Evolutionary conservation across 2,797 vertebrate genomes (phyloP).

Genomic region (Echeneis naucrates): DNA sequence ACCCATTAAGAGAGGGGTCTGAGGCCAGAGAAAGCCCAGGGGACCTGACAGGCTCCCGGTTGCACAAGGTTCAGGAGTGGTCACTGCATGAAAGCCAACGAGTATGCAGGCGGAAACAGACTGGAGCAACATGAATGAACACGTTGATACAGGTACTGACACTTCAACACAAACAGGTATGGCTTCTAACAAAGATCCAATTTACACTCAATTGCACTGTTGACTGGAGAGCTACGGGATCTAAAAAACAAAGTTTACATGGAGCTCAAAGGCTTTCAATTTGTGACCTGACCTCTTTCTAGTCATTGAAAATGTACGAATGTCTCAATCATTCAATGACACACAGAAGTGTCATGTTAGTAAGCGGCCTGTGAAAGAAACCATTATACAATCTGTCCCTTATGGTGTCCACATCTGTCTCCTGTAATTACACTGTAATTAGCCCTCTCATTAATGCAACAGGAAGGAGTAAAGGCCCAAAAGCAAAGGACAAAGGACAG

Average conservation of each 20-base stretch:
- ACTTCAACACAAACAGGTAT: not conserved
- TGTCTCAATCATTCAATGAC: not conserved
- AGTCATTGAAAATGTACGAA: not conserved
- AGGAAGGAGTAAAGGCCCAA: not conserved
- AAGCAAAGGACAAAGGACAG: not conserved
- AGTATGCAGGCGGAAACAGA: not conserved
- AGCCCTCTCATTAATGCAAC: not conserved
- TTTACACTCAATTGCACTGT: not conserved
- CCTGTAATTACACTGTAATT: constrained; percentile 13
- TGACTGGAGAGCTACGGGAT: not conserved
- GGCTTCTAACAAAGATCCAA: not conserved
- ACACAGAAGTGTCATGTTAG: not conserved
- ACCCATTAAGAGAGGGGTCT: not conserved
- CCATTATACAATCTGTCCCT: constrained; percentile 6
- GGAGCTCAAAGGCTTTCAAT: not conserved
- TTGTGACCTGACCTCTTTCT: not conserved
- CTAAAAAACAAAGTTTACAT: not conserved
- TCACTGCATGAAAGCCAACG: constrained; percentile 12
- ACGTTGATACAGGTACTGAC: not conserved
- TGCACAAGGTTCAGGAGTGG: constrained; percentile 18
- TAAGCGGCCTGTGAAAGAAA: constrained; percentile 8
- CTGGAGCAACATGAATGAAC: not conserved
- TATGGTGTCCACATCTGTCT: not conserved
- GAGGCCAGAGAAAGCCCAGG: not conserved
- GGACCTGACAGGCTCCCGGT: constrained; percentile 1